Evolutionary conservation across 2,888 invertebrate genomes (phyloP).

Genomic region (Platycnemis pennipes): DNA sequence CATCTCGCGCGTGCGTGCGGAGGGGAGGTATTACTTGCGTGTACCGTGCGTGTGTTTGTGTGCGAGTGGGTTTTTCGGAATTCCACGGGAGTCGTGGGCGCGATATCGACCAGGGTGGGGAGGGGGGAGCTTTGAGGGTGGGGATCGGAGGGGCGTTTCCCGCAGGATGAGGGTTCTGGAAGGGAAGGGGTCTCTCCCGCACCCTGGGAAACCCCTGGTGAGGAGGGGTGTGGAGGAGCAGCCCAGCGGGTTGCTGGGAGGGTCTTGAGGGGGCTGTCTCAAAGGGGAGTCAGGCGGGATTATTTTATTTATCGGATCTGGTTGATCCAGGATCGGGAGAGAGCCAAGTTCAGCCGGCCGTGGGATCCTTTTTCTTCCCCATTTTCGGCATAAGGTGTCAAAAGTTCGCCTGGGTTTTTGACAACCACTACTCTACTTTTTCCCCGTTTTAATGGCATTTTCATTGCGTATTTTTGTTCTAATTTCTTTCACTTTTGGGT

Average conservation of each 20-base stretch:
- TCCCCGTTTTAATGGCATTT: not conserved
- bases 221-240: not conserved
- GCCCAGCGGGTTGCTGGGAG: not conserved
- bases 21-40: not conserved
- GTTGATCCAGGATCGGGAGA: slow-evolving; percentile 7
- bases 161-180: slow-evolving; percentile 28
- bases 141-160: slow-evolving; percentile 29
- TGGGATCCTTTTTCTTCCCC: not conserved
- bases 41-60: not conserved
- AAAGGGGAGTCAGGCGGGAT: not conserved
- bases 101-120: slow-evolving; percentile 24
- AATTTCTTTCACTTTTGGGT: not conserved
- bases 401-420: not conserved
- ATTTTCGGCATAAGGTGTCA: not conserved
- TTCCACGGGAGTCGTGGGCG: slow-evolving; percentile 30
- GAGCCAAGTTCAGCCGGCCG: not conserved
- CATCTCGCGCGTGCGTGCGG: not conserved
- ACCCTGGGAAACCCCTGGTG: slow-evolving; percentile 27
- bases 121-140: too few species aligned
- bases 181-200: not conserved
- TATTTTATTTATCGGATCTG: slow-evolving; percentile 6
- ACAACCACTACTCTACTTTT: not conserved
- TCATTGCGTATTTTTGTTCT: not conserved
- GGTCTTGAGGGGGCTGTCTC: not conserved
- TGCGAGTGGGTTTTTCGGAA: not conserved